Evolutionary conservation across 2,797 vertebrate genomes (phyloP), one percentile per base, ranked within the genome.

Genomic region (Morus bassanus): DNA sequence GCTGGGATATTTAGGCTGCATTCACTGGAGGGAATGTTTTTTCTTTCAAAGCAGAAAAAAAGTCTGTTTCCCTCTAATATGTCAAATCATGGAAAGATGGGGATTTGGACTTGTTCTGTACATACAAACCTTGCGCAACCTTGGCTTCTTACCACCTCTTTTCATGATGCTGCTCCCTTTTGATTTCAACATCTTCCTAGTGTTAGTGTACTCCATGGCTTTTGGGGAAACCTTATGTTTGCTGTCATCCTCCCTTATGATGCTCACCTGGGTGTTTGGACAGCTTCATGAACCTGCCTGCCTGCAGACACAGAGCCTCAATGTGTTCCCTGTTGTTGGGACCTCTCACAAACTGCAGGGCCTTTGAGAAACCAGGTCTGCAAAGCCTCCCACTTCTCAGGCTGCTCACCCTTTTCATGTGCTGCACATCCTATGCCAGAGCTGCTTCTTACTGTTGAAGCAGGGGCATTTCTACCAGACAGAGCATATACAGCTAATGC

Each of bases 21-120:
- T 39, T 93, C 89, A 81, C 86, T 81, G 65, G 65, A 81, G 85
- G 78, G 89, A 83, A 56, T 68, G 39, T 83, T 89, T 87, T 81
- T 77, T 85, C 92, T 96, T 92, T 63, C 89, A 91, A 92, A 84
- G 77, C 65, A 30, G 81, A 67, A 78, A 18, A 91, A 39, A 23
- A 13, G 5, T 22, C 74, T 65, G 28, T 72, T 95, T 75, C 57
- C 41, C 35, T 76, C 81, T 70, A 65, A 89, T 89, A 88, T 50
- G 87, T 89, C 92, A 85, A 85, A 89, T 74, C 24, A 31, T 46
- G 72, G 81, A 67, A 95, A 68, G 72, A 75, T 37, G 50, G 35
- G 51, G 19, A 9, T 53, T 92, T 94, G 68, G 84, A 48, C 64
- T 69, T 82, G 24, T 79, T 73, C 73, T 83, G 11, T 65, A 25